Evolutionary conservation across 2,888 invertebrate genomes (phyloP).

Genomic region (Drosophila anceps): DNA sequence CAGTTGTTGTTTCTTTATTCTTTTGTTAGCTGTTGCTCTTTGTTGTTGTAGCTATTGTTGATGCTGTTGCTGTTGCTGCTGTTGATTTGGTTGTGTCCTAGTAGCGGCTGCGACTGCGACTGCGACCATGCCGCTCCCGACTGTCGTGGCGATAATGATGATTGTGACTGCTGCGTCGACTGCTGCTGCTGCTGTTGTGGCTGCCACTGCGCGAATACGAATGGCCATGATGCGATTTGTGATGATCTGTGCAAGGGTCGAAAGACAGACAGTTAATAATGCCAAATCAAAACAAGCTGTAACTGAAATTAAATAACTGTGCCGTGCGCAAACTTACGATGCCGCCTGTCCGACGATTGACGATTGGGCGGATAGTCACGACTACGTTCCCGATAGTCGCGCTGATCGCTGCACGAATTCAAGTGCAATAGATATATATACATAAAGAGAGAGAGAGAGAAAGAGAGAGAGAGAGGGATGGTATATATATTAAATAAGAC

Average conservation of each 20-base stretch:
- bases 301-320: neutral
- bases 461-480: constrained; percentile 7
- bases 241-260: constrained; percentile 65
- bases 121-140: constrained; percentile 82
- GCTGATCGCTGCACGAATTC: constrained; percentile 65
- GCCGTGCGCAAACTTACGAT: constrained; percentile 68
- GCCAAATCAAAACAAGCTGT: neutral
- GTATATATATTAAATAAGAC: neutral
- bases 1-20: constrained; percentile 7
- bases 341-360: constrained; percentile 75
- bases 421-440: constrained; percentile 4
- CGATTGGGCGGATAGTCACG: constrained; percentile 79
- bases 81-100: constrained; percentile 54
- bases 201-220: constrained; percentile 64
- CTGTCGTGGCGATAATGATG: constrained; percentile 79
- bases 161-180: constrained; percentile 70
- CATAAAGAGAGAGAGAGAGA: neutral
- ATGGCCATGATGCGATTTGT: constrained; percentile 81
- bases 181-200: constrained; percentile 11
- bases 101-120: constrained; percentile 84
- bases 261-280: constrained; percentile 5
- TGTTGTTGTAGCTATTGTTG: constrained; percentile 15
- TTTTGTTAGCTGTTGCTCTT: constrained; percentile 34
- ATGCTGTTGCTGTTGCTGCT: constrained; percentile 1
- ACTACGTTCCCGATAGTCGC: constrained; percentile 81